These are phyloP conservation scores for Rhagologus leucostigma DNA, from an alignment of 2,113 vertebrate genomes.

Conservation along the genomic window DNA sequence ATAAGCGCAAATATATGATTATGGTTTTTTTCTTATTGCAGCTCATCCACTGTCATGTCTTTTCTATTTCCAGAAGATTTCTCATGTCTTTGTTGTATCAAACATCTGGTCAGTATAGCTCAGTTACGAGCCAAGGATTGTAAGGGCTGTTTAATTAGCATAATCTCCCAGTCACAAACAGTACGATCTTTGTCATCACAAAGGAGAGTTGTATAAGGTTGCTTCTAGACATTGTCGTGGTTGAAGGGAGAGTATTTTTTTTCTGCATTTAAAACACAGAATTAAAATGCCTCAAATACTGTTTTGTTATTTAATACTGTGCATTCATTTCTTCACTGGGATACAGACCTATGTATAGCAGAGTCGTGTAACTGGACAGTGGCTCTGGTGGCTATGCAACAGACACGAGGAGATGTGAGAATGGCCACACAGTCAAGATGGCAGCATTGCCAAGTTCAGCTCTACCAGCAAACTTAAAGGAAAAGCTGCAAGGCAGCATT, in stretches of 20 bases:
- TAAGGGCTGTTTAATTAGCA: slow-evolving; percentile 8
- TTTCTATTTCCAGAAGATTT: neutral
- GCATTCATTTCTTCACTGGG: neutral
- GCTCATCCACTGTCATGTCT: neutral
- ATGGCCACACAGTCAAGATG: neutral
- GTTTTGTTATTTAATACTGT: neutral
- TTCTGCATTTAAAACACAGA: neutral
- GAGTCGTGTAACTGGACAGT: neutral
- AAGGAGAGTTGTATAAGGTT: neutral
- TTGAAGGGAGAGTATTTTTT: neutral
- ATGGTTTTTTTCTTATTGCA: neutral
- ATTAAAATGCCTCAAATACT: neutral
- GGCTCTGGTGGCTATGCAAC: neutral
- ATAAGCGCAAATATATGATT: neutral
- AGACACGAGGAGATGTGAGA: neutral
- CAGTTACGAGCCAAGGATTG: neutral
- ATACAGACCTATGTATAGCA: neutral
- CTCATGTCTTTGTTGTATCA: neutral
- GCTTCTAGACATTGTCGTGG: neutral
- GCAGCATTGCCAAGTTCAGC: neutral
- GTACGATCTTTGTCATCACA: neutral
- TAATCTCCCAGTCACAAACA: neutral
- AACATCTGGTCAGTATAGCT: neutral
- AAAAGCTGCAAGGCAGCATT: neutral
- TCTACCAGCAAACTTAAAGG: neutral